Evolutionary conservation across 2,888 invertebrate species (phyloP), one percentile per base, ranked within the genome.

Genomic region (Callinectes sapidus): DNA sequence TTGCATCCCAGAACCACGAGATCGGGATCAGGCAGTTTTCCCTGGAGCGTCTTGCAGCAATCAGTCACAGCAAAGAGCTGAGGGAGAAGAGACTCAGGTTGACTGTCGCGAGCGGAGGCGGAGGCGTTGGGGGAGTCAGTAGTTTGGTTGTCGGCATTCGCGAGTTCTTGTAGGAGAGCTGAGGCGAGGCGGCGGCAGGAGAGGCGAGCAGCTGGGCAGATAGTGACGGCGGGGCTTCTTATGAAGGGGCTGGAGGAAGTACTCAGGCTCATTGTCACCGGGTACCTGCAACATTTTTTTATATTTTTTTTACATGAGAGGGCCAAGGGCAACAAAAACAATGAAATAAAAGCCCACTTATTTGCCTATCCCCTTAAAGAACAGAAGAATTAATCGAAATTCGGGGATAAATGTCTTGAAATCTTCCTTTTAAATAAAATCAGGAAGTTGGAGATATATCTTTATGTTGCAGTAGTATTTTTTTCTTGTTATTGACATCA

Each of bases 161-260:
- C 35, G 81, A 35, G 18, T 13, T 81, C 81, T 35, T 18, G 81
- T 18, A 81, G 87, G n/a, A 48, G 32, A 28, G 54, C 87, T 13
- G 48, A 48, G 87, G 87, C 87, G n/a, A 87, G 87, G 48, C 87
- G 87, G 42, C 87, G 87, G 87, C 87, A 87, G 48, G 87, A 87
- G 87, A 87, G 42, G n/a, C 87, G 87, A 23, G 87, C 42, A 2
- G n/a, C n/a, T 2, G 87, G 87, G n/a, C 87, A 87, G 87, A 87
- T 54, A 13, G 87, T 87, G 48, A 87, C 48, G 48, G 87, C 42
- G 1, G 87, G 87, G 28, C 35, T 8, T 16, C 10, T n/a, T n/a
- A 87, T 32, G n/a, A 14, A 48, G n/a, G 48, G 16, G 35, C 23
- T 10, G 10, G 87, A 13, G 48, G 13, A 23, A 8, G 48, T 87